phyloP scores from a whole-genome alignment of 2,113 vertebrate species.

The Tympanuchus pallidicinctus region DNA sequence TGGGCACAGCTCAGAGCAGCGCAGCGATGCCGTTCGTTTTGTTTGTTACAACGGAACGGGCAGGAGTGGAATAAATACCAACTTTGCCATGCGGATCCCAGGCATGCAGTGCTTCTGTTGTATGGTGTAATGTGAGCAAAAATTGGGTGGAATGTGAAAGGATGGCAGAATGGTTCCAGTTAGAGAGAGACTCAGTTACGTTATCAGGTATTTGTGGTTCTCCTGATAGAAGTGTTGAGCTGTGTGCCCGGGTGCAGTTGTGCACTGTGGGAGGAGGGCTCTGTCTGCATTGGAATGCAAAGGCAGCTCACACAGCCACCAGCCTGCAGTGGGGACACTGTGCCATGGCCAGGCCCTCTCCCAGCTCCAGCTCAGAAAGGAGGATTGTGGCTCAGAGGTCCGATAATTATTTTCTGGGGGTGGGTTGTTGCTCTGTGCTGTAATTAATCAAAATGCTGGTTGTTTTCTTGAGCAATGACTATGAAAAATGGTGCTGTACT shows the following conservation, averaged over 20 bases:
- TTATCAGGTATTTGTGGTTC: background rate
- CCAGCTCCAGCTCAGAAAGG: background rate
- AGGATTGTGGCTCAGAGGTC: background rate
- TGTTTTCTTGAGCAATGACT: background rate
- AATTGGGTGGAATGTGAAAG: background rate
- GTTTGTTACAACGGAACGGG: fast-evolving
- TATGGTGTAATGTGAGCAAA: fast-evolving
- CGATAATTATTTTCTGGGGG: background rate
- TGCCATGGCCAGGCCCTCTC: background rate
- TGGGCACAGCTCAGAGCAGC: background rate
- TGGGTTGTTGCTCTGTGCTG: background rate
- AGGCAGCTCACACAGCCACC: too few relatives aligned
- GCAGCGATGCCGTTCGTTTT: fast-evolving
- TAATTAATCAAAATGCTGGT: background rate
- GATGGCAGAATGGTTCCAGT: background rate
- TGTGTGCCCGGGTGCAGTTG: too few relatives aligned
- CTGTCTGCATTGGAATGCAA: too few relatives aligned
- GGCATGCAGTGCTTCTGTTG: fast-evolving
- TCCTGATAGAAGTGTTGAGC: fast-evolving
- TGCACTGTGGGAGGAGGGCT: too few relatives aligned
- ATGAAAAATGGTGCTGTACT: background rate
- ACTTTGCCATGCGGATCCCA: fast-evolving
- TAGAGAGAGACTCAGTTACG: fast-evolving
- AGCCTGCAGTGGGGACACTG: too few relatives aligned
- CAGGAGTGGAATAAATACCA: background rate